Evolutionary conservation across 35 echinoderm and acorn worm genomes (phyloP).

Genomic region (Acanthaster planci): DNA sequence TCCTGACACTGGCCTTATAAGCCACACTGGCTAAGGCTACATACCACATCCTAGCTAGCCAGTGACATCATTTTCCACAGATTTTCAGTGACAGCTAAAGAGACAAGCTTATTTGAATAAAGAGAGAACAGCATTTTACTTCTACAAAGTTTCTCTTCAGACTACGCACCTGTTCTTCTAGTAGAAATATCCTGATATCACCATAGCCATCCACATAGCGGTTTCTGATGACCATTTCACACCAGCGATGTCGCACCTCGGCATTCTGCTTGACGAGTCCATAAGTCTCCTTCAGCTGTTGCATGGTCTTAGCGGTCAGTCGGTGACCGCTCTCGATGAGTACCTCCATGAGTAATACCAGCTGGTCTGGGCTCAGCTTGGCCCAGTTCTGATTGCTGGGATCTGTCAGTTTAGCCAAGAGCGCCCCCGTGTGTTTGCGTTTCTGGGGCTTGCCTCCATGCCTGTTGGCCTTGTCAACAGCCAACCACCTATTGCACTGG

Average conservation of each 20-base stretch:
- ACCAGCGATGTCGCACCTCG: conserved; percentile 85
- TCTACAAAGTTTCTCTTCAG: no score
- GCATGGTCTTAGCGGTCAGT: conserved; percentile 47
- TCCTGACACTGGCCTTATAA: no score
- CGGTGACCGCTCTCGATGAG: conserved; percentile 43
- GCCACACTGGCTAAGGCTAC: no score
- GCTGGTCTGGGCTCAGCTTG: conserved; percentile 75
- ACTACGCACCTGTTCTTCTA: conserved; percentile 78
- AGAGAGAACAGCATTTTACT: no score
- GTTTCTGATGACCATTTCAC: conserved; percentile 85
- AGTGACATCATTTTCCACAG: no score
- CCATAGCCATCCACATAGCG: conserved; percentile 52
- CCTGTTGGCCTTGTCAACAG: neutral
- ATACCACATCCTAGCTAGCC: no score
- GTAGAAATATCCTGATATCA: conserved; percentile 71
- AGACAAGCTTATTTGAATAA: no score
- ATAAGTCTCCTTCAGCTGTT: conserved; percentile 55
- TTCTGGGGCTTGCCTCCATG: neutral
- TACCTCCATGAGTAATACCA: conserved; percentile 69
- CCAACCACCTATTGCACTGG: conserved; percentile 21
- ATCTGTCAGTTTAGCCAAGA: conserved; percentile 14
- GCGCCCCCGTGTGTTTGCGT: conserved; percentile 5
- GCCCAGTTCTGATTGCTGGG: conserved; percentile 6
- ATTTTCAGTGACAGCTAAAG: no score
- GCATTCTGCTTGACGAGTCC: conserved; percentile 57